Conservation (phyloP, 2,888 invertebrate genomes). For the Drosophila sordidula region DNA sequence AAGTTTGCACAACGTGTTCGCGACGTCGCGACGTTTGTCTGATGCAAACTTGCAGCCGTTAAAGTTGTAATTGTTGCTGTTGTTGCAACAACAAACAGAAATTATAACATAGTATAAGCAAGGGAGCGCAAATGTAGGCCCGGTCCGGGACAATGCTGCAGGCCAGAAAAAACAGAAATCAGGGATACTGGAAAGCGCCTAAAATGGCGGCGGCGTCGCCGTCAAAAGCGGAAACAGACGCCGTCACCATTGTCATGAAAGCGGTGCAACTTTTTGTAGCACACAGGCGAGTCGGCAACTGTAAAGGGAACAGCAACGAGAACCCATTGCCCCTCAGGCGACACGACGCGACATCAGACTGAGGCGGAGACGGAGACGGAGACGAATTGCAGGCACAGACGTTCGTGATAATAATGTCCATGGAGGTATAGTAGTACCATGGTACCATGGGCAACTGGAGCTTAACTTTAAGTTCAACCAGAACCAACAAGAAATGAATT, state of each 20-base stretch:
- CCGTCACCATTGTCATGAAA: slow-evolving; percentile 75
- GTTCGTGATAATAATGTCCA: slow-evolving; percentile 66
- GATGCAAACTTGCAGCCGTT: slow-evolving; percentile 50
- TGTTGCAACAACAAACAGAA: slow-evolving; percentile 55
- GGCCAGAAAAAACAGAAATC: slow-evolving; percentile 32
- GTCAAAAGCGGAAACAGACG: slow-evolving; percentile 75
- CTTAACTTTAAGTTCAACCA: slow-evolving; percentile 9
- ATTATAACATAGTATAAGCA: slow-evolving; percentile 50
- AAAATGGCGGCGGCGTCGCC: slow-evolving; percentile 56
- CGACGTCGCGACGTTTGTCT: slow-evolving; percentile 59
- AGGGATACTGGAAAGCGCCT: slow-evolving; percentile 47
- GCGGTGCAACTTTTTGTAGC: slow-evolving; percentile 54
- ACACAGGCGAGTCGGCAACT: not conserved
- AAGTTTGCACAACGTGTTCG: slow-evolving; percentile 74
- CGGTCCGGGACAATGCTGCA: slow-evolving; percentile 61
- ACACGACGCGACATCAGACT: slow-evolving; percentile 55
- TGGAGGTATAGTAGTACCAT: slow-evolving; percentile 5
- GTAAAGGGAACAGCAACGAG: slow-evolving; percentile 25
- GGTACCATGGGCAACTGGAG: slow-evolving; percentile 1
- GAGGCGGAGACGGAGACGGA: slow-evolving; percentile 12
- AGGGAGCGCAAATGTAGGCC: slow-evolving; percentile 59
- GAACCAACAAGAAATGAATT: not conserved
- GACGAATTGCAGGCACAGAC: slow-evolving; percentile 59
- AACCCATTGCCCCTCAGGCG: slow-evolving; percentile 53
- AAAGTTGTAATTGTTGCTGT: slow-evolving; percentile 46